A percentile compares a stretch with the other conserved stretches of the same genome.
Conservation (phyloP, 2,797 vertebrate species). For the Chaetophractus vellerosus region DNA sequence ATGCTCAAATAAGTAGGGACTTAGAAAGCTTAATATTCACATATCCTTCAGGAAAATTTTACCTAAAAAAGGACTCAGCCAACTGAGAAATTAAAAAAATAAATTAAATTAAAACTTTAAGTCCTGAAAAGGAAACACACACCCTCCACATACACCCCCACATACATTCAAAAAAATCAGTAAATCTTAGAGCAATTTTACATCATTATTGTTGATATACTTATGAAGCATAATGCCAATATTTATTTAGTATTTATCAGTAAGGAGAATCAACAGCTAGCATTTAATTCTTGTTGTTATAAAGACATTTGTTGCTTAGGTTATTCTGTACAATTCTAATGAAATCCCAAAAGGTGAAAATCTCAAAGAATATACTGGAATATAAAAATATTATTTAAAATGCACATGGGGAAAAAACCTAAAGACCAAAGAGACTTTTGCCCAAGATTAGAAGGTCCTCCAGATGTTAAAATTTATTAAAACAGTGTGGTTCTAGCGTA, state of each 20-base stretch:
- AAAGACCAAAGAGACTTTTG: slow-evolving; percentile 47
- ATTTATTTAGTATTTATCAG: neutral
- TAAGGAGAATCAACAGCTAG: neutral
- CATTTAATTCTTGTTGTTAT: slow-evolving; percentile 30
- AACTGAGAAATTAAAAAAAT: neutral
- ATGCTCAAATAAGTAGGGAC: neutral
- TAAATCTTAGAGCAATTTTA: neutral
- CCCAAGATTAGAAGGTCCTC: slow-evolving; percentile 38
- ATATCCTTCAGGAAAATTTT: neutral
- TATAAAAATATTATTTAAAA: slow-evolving; percentile 60
- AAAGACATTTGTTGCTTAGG: neutral
- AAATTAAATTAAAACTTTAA: neutral
- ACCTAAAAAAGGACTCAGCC: neutral
- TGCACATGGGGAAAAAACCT: neutral
- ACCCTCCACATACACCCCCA: too few species aligned
- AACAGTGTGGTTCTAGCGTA: neutral
- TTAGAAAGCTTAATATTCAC: slow-evolving; percentile 1
- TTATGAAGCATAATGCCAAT: slow-evolving; percentile 23
- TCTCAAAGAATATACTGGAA: slow-evolving; percentile 46
- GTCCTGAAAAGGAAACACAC: neutral
- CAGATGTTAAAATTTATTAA: slow-evolving; percentile 72
- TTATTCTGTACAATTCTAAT: neutral
- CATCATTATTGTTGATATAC: neutral
- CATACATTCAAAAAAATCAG: neutral
- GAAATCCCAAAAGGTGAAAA: neutral